Conservation (phyloP, 2,113 vertebrate genomes). For the Syngnathus scovelli region DNA sequence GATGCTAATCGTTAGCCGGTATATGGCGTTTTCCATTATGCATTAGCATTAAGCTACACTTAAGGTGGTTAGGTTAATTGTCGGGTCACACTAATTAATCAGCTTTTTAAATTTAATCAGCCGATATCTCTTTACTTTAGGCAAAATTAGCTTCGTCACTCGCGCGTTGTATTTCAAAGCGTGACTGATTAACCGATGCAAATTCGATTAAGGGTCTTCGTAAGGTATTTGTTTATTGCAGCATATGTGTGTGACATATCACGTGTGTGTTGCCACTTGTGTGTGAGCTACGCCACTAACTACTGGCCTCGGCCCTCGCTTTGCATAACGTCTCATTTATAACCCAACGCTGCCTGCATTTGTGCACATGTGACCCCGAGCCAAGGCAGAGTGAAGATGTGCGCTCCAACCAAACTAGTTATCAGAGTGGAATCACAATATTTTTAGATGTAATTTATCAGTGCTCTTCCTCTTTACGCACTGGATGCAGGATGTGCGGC, state of each 20-base stretch:
- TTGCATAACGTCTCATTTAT: conserved; percentile 57
- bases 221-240: conserved; percentile 29
- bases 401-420: conserved; percentile 1
- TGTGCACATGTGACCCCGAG: conserved; percentile 22
- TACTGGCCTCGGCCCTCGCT: conserved; percentile 40
- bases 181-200: not conserved
- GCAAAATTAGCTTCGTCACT: not conserved
- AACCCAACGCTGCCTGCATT: conserved; percentile 49
- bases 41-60: no score
- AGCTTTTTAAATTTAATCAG: no score
- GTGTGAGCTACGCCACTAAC: conserved; percentile 62
- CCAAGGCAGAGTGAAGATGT: conserved; percentile 4
- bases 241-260: conserved; percentile 40
- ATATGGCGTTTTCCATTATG: no score
- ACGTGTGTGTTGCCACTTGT: conserved; percentile 22
- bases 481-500: conserved; percentile 5
- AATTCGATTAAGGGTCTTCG: not conserved
- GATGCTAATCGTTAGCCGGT: not conserved
- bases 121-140: no score
- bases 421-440: conserved; percentile 15
- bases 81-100: no score
- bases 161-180: not conserved
- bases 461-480: conserved; percentile 11
- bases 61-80: no score
- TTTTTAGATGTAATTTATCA: conserved; percentile 30